Percentiles rank a stretch among this genome's conserved stretches.
These are phyloP conservation scores for Andrena flavipes DNA, from an alignment of 2,888 invertebrate genomes.

Conservation along the genomic window DNA sequence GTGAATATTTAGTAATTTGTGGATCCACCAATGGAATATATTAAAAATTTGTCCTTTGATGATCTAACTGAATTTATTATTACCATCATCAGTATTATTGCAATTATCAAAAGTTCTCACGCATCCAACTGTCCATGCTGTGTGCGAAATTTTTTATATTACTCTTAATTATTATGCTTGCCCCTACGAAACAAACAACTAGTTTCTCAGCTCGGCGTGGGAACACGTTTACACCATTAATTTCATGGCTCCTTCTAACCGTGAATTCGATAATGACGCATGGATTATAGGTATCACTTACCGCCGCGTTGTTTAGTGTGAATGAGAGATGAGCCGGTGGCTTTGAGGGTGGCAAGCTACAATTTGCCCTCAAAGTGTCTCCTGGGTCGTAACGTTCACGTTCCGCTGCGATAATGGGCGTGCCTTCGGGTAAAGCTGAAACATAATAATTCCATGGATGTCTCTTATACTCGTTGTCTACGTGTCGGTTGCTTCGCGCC, in stretches of 20 bases:
- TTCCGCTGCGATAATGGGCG: slow-evolving; percentile 90
- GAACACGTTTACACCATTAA: slow-evolving; percentile 44
- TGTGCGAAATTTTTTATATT: neutral
- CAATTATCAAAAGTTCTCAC: neutral
- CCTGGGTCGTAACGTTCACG: slow-evolving; percentile 91
- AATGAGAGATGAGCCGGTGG: slow-evolving; percentile 91
- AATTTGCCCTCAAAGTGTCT: slow-evolving; percentile 91
- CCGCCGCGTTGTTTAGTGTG: slow-evolving; percentile 91
- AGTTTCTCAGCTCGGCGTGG: neutral
- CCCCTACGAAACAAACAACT: neutral
- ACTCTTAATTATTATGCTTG: neutral
- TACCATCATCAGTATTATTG: neutral
- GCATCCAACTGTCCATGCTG: neutral
- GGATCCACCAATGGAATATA: neutral
- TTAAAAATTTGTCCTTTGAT: neutral
- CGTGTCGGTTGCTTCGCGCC: slow-evolving; percentile 23
- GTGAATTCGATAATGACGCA: slow-evolving; percentile 58
- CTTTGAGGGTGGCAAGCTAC: slow-evolving; percentile 91
- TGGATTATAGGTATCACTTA: slow-evolving; percentile 85
- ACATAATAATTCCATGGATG: slow-evolving; percentile 79
- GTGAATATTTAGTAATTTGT: too few species aligned
- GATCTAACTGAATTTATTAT: neutral
- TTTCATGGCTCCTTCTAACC: slow-evolving; percentile 30
- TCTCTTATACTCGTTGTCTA: slow-evolving; percentile 53
- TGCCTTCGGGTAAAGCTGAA: slow-evolving; percentile 90